Base-by-base conservation (phyloP, 2,888 invertebrate species). In the Luperina testacea region DNA sequence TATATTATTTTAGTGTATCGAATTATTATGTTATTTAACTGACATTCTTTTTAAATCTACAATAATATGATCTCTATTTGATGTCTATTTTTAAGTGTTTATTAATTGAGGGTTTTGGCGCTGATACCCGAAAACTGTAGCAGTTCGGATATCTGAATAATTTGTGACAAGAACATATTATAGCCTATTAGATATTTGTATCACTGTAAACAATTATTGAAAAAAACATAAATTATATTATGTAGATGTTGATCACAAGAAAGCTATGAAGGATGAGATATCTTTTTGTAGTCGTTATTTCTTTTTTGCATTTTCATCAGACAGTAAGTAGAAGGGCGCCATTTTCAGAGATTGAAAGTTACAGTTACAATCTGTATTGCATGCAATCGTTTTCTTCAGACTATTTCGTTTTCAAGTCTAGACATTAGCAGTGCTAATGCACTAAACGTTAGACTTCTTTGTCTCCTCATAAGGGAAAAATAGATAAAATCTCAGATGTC, bases 341-440 rank as follows among this genome's bases (percentile, higher is more conserved):
- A 9, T 69, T 61, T 42, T 68, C 15, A 64, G 9, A 20, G 13
- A 57, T 24, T 48, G 20, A 27, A 27, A n/a, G 24, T 11, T n/a
- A n/a, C n/a, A 57, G 15, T 13, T 2, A n/a, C n/a, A 48, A 38
- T 42, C 42, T 65, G 13, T 61, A 45, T 61, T 59, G 32, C 45
- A 61, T 38, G 64, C 38, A 38, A 67, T n/a, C 32, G 32, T n/a
- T 69, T 77, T 63, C 67, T 24, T 42, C n/a, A n/a, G 24, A 59
- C 65, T 65, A 51, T 48, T 48, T 48, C 48, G 48, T 48, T 48
- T 48, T 48, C 13, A 61, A 59, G 78, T 78, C 64, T 70, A 48
- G 72, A 70, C 78, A 73, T 73, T 73, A 79, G 51, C 63, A 5
- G 27, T 45, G 57, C 45, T 68, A 75, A 79, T 79, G 82, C 79